Evolutionary conservation across 2,113 vertebrate species (phyloP), one percentile per base, ranked within the genome.

Genomic region (Ivindomyrus marchei): DNA sequence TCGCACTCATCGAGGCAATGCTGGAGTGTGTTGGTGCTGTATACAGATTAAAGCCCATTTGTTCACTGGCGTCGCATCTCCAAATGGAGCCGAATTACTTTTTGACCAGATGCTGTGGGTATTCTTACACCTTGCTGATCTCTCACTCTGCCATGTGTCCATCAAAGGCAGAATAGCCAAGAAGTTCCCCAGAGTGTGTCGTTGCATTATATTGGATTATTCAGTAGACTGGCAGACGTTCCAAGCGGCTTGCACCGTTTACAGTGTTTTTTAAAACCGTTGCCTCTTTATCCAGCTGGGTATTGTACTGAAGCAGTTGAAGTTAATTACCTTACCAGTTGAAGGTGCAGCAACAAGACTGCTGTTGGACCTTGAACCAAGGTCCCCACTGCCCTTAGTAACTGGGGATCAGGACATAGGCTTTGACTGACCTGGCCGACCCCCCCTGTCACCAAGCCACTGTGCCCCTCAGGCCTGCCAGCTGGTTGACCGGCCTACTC

Each of bases 191-290:
- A 6, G 70, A 77, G 70, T 77, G 70, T 42, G 70, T 77, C 9
- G 9, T 85, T 47, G 83, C 45, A 85, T 85, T 47, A 47, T 47
- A 85, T 85, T n/a, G 83, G 83, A 85, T 85, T 85, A 85, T 85
- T 47, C 45, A 47, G 83, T 85, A 46, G 45, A 85, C 19, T 85
- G 39, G 83, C 39, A 85, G 83, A 85, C 83, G 9, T 42, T 39
- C 36, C 24, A 85, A 85, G 42, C 21, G 39, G 39, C 83, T 77
- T 42, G 36, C 70, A 77, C 42, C n/a, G 45, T 85, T n/a, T 85
- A 85, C 39, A 47, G 45, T 85, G 45, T 47, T 42, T 77, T 46
- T 46, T 47, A 46, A 47, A 46, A n/a, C 83, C 17, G 42, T 47
- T 47, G 39, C 45, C 21, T n/a, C 42, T 85, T 7, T n/a, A 47